phyloP scores from a whole-genome alignment of 1,140 invertebrate species.

The Drosophila tani region DNA sequence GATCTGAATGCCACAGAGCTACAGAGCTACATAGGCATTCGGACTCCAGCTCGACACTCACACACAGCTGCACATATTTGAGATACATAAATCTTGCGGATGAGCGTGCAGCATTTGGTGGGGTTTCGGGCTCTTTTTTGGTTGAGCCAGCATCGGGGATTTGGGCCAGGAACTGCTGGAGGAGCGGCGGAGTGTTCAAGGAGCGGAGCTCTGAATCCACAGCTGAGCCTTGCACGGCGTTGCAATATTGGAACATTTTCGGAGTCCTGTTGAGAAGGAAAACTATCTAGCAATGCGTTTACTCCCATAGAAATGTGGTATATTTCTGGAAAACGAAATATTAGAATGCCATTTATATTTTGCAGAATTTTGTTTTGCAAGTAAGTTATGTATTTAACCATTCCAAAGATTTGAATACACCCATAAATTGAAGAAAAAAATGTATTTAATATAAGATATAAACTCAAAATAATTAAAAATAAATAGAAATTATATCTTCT shows the following conservation, averaged over 20 bases:
- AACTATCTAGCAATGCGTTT: slow-evolving; percentile 4
- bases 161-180: slow-evolving; percentile 16
- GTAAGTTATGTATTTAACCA: no score
- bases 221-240: slow-evolving; percentile 28
- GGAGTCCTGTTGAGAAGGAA: neutral
- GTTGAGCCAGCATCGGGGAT: slow-evolving; percentile 42
- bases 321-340: neutral
- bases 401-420: no score
- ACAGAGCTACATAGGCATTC: slow-evolving; percentile 70
- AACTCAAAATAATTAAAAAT: no score
- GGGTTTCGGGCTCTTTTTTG: slow-evolving; percentile 49
- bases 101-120: slow-evolving; percentile 69
- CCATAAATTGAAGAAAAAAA: no score
- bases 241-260: slow-evolving; percentile 15
- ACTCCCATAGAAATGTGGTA: neutral
- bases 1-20: slow-evolving; percentile 27
- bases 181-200: neutral
- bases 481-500: no score
- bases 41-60: slow-evolving; percentile 56
- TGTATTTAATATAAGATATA: no score
- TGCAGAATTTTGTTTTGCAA: no score
- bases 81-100: slow-evolving; percentile 82
- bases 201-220: slow-evolving; percentile 17
- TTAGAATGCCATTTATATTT: no score
- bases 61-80: slow-evolving; percentile 64